phyloP scores from a whole-genome alignment of 2,113 vertebrate genomes.

The Octodon degus region DNA sequence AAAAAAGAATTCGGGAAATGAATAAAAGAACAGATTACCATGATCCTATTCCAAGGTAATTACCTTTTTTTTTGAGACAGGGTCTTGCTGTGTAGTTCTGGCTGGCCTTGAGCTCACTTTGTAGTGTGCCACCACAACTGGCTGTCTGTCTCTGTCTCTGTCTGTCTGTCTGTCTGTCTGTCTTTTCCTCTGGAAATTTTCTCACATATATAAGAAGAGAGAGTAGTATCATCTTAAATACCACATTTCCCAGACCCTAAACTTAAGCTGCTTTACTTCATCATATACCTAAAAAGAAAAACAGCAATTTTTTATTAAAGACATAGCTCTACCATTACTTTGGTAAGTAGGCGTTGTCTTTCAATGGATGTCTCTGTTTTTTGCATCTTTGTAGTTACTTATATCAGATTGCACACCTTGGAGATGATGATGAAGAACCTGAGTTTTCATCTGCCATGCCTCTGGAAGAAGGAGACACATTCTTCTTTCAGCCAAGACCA shows the following conservation, averaged over 20 bases:
- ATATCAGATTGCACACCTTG: conserved; percentile 98
- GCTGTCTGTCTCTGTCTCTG: too few species aligned
- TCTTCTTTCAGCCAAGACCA: conserved; percentile 98
- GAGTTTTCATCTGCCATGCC: conserved; percentile 99
- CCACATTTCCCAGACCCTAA: neutral
- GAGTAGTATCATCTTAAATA: neutral
- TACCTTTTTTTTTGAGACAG: neutral
- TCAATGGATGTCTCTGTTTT: conserved; percentile 2
- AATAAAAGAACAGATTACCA: neutral
- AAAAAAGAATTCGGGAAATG: neutral
- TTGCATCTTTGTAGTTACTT: conserved; percentile 90
- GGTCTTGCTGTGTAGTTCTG: neutral
- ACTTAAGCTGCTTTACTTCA: neutral
- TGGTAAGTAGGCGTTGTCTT: neutral
- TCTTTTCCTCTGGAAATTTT: neutral
- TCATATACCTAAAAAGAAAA: neutral
- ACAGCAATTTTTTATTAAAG: neutral
- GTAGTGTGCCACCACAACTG: neutral
- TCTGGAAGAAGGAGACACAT: conserved; percentile 97
- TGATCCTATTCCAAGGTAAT: neutral
- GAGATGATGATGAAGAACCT: conserved; percentile 98
- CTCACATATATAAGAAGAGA: neutral
- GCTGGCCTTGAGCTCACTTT: neutral
- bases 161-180: too few species aligned
- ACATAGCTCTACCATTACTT: neutral